Percentiles rank a stretch among this genome's conserved stretches.
Evolutionary conservation across 2,888 invertebrate species (phyloP).

Genomic region (Camptogramma bilineatum): DNA sequence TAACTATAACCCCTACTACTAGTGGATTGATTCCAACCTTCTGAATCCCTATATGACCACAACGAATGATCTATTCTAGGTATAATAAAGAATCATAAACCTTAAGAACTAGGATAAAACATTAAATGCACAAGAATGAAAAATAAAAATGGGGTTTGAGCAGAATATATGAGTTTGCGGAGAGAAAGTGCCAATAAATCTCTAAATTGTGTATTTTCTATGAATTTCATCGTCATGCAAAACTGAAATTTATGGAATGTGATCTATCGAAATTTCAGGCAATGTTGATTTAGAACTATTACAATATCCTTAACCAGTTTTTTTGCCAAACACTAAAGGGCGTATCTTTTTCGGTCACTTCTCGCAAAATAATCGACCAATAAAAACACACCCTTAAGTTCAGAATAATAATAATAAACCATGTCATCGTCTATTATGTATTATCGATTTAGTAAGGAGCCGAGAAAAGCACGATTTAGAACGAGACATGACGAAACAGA

Average conservation of each 20-base stretch:
- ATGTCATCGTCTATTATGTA: too few relatives aligned
- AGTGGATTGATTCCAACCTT: too few relatives aligned
- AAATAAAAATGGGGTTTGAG: slow-evolving; percentile 79
- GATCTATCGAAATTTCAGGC: neutral
- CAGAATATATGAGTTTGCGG: slow-evolving; percentile 82
- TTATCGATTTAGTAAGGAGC: too few relatives aligned
- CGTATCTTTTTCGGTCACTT: too few relatives aligned
- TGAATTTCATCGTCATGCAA: slow-evolving; percentile 22
- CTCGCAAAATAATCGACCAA: too few relatives aligned
- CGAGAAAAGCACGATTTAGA: too few relatives aligned
- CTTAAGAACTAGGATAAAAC: slow-evolving; percentile 48
- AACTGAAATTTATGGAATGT: neutral
- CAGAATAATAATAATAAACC: too few relatives aligned
- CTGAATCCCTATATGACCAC: neutral
- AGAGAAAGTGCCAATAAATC: slow-evolving; percentile 37
- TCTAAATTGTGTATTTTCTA: slow-evolving; percentile 14
- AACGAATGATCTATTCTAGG: slow-evolving; percentile 6
- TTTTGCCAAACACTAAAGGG: too few relatives aligned
- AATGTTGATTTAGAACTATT: neutral
- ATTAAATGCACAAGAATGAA: slow-evolving; percentile 64
- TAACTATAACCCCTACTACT: too few relatives aligned
- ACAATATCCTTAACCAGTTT: too few relatives aligned
- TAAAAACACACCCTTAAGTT: too few relatives aligned
- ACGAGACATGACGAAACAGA: too few relatives aligned
- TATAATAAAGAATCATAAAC: slow-evolving; percentile 11